A percentile compares a stretch with the other conserved stretches of the same genome.
Evolutionary conservation across 2,113 vertebrate genomes (phyloP).

Genomic region (Lethenteron reissneri): DNA sequence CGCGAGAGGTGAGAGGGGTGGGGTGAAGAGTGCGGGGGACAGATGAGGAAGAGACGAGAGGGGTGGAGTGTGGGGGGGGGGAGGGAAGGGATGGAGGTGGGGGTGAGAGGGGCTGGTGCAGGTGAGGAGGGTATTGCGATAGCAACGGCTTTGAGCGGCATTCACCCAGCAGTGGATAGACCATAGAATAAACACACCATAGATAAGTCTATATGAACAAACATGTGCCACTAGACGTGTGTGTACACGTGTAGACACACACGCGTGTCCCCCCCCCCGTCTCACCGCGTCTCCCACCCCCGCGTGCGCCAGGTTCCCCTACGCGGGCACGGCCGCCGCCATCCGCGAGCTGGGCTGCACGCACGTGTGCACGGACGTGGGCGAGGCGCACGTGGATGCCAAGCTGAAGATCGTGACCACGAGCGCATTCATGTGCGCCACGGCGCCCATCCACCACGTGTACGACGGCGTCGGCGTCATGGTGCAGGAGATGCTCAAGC

Average conservation of each 20-base stretch:
- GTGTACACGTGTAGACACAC: not conserved
- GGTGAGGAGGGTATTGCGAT: no score
- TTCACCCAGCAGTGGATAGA: not conserved
- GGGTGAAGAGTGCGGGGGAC: no score
- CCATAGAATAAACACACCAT: not conserved
- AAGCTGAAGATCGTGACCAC: conserved; percentile 48
- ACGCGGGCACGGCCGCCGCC: conserved; percentile 26
- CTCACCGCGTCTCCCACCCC: no score
- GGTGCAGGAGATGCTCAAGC: conserved; percentile 35
- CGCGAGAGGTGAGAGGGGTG: no score
- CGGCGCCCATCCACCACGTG: conserved; percentile 35
- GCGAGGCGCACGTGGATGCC: conserved; percentile 32
- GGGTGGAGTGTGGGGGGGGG: no score
- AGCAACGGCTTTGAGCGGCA: no score
- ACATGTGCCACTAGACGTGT: not conserved
- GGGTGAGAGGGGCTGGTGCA: no score
- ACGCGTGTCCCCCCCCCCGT: no score
- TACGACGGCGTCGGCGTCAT: conserved; percentile 41
- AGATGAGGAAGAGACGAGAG: no score
- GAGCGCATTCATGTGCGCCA: conserved; percentile 45
- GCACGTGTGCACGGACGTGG: conserved; percentile 37
- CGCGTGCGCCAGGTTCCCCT: conserved; percentile 30
- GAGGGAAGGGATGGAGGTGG: no score
- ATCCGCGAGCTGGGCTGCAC: conserved; percentile 42
- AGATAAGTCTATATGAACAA: not conserved